A percentile compares a stretch with the other conserved stretches of the same genome.
phyloP scores from a whole-genome alignment of 2,113 vertebrate genomes.

The Odontophorus gujanensis region DNA sequence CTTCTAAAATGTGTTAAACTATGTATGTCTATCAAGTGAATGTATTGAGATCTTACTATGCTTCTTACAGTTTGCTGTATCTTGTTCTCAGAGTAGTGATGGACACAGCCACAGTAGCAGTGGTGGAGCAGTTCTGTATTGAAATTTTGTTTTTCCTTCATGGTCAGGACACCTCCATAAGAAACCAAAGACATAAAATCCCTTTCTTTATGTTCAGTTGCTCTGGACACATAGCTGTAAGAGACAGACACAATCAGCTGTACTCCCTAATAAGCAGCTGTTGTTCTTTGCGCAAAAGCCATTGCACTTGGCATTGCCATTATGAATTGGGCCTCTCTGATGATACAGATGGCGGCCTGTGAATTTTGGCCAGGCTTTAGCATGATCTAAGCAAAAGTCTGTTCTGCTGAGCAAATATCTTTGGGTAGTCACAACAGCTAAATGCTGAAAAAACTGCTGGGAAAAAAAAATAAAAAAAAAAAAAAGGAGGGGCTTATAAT shows the following conservation, averaged over 20 bases:
- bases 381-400: neutral
- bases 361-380: neutral
- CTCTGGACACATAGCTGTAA: neutral
- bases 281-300: neutral
- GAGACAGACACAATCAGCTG: neutral
- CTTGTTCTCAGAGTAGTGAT: neutral
- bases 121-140: neutral
- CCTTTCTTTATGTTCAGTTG: neutral
- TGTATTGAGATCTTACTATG: neutral
- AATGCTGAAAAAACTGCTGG: neutral
- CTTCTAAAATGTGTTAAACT: neutral
- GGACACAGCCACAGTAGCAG: neutral
- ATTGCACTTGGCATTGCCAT: neutral
- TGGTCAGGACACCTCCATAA: neutral
- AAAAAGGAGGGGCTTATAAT: neutral
- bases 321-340: neutral
- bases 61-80: neutral
- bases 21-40: neutral
- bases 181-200: neutral
- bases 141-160: rapidly evolving
- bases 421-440: neutral
- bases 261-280: neutral
- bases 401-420: neutral
- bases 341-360: rapidly evolving
- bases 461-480: neutral